Percentiles rank a stretch among this genome's conserved stretches.
Evolutionary conservation across 2,113 vertebrate species (phyloP).

Genomic region (Greenwoodochromis staneri): DNA sequence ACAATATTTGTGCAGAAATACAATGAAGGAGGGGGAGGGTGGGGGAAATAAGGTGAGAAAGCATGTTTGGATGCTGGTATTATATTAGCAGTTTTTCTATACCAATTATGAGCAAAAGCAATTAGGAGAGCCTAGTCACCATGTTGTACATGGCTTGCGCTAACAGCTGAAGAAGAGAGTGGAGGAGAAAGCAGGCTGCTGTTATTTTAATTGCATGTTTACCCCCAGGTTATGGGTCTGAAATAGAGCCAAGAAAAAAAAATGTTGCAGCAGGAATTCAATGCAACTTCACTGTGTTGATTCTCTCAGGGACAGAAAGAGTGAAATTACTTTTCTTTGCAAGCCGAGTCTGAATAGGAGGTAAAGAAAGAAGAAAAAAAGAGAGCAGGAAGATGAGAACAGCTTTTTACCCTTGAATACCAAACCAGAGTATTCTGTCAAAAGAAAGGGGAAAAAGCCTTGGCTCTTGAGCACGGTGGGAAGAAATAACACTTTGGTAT

Average conservation of each 20-base stretch:
- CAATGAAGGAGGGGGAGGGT: neutral
- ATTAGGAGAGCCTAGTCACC: conserved; percentile 53
- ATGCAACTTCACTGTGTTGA: conserved; percentile 60
- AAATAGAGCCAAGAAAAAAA: conserved; percentile 65
- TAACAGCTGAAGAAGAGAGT: conserved; percentile 45
- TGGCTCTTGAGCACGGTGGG: conserved; percentile 30
- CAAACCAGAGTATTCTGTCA: conserved; percentile 44
- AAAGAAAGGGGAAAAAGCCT: conserved; percentile 33
- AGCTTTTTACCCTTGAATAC: conserved; percentile 58
- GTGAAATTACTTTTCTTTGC: conserved; percentile 66
- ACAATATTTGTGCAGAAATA: conserved; percentile 2
- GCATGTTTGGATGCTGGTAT: conserved; percentile 25
- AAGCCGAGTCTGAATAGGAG: conserved; percentile 44
- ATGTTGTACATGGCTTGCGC: conserved; percentile 42
- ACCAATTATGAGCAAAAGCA: conserved; percentile 63
- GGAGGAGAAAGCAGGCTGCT: conserved; percentile 52
- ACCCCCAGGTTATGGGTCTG: conserved; percentile 69
- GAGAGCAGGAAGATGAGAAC: conserved; percentile 42
- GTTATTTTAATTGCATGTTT: conserved; percentile 75
- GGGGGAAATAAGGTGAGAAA: neutral
- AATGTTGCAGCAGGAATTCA: conserved; percentile 61
- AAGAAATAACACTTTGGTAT: conserved; percentile 48
- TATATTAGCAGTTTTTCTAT: conserved; percentile 45
- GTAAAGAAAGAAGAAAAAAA: conserved; percentile 51
- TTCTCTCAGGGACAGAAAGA: conserved; percentile 64